Evolutionary conservation across 1,140 invertebrate species (phyloP).

Genomic region (Tetraneura akinire): DNA sequence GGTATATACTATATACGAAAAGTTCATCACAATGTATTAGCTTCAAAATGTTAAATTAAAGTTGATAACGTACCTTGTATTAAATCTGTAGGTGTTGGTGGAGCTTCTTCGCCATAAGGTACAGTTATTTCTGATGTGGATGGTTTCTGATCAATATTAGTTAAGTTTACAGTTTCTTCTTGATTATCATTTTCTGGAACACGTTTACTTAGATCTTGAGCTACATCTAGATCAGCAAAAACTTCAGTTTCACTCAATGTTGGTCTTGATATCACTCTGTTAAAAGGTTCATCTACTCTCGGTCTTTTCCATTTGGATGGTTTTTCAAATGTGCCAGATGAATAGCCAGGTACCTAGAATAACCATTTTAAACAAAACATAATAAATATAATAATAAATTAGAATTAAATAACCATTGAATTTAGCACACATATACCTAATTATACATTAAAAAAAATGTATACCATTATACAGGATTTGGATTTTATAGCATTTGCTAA

Average conservation of each 20-base stretch:
- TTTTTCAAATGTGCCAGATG: slow-evolving; percentile 42
- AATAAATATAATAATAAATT: too few species aligned
- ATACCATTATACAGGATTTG: too few species aligned
- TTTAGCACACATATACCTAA: too few species aligned
- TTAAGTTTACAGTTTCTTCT: slow-evolving; percentile 21
- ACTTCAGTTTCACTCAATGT: slow-evolving; percentile 52
- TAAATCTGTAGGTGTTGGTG: slow-evolving; percentile 52
- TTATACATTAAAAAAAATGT: too few species aligned
- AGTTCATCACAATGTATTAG: too few species aligned
- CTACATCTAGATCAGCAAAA: slow-evolving; percentile 52
- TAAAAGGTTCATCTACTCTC: slow-evolving; percentile 41
- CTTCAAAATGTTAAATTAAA: too few species aligned
- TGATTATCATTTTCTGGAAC: slow-evolving; percentile 46
- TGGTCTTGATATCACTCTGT: slow-evolving; percentile 39
- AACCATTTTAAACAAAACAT: background rate
- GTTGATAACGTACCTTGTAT: slow-evolving; percentile 52
- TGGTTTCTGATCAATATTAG: slow-evolving; percentile 35
- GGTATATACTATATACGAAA: too few species aligned
- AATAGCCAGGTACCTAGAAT: slow-evolving; percentile 42
- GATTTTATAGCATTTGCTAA: too few species aligned
- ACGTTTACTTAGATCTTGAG: slow-evolving; percentile 53
- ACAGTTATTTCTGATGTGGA: slow-evolving; percentile 45
- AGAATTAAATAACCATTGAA: too few species aligned
- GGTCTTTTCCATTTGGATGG: slow-evolving; percentile 48
- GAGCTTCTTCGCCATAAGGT: slow-evolving; percentile 45